These are phyloP conservation scores for Thunnus maccoyii DNA, from an alignment of 2,113 vertebrate genomes.

Conservation along the genomic window DNA sequence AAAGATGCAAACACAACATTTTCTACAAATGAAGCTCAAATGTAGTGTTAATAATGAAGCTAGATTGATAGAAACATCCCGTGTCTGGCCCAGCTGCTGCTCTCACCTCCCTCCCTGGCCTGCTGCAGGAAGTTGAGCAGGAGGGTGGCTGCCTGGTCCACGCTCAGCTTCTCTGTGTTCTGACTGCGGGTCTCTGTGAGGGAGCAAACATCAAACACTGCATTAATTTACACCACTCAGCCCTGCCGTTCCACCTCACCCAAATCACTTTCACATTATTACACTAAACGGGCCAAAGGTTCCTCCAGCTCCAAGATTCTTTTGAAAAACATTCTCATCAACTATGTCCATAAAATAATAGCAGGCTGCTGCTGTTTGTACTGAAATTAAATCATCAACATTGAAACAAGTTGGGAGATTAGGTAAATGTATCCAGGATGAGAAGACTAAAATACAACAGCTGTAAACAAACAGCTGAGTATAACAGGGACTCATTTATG, in stretches of 20 bases:
- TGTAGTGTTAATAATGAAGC: too few relatives aligned
- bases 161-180: constrained; percentile 85
- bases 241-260: not conserved
- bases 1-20: too few relatives aligned
- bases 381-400: too few relatives aligned
- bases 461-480: too few relatives aligned
- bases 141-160: constrained; percentile 87
- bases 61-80: too few relatives aligned
- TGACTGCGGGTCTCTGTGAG: constrained; percentile 90
- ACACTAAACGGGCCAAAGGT: not conserved
- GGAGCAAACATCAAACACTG: constrained; percentile 10
- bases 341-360: not conserved
- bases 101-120: constrained; percentile 86
- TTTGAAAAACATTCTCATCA: not conserved
- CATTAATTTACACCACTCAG: not conserved
- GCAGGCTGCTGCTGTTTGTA: too few relatives aligned
- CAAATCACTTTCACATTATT: not conserved
- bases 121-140: constrained; percentile 88
- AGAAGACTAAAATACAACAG: too few relatives aligned
- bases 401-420: too few relatives aligned
- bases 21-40: too few relatives aligned
- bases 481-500: too few relatives aligned
- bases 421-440: too few relatives aligned
- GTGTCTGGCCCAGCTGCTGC: not conserved
- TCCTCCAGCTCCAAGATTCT: not conserved